Conservation (phyloP, 2,113 vertebrate species). For the Zosterops borbonicus region DNA sequence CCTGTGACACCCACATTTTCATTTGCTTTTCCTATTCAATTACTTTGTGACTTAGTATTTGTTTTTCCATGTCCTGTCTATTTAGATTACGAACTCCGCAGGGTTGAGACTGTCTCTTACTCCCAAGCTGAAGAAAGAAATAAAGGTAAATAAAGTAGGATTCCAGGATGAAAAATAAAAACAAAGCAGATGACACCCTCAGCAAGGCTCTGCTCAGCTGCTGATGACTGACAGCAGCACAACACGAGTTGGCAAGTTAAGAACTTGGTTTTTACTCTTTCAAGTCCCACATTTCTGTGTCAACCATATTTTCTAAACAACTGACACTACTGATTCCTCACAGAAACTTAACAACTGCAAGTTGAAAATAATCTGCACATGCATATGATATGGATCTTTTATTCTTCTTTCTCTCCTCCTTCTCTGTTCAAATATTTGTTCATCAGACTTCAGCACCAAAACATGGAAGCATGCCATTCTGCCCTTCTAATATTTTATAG, state of each 20-base stretch:
- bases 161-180: neutral
- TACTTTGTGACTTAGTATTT: neutral
- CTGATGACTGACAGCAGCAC: neutral
- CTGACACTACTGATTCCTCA: neutral
- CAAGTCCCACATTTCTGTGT: slow-evolving; percentile 10
- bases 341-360: neutral
- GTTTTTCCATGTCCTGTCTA: neutral
- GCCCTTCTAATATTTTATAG: slow-evolving; percentile 4
- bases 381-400: slow-evolving; percentile 7
- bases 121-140: neutral
- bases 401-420: neutral
- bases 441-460: neutral
- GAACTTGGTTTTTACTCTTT: neutral
- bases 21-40: neutral
- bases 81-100: neutral
- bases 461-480: neutral
- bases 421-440: slow-evolving; percentile 21
- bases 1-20: neutral
- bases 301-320: neutral
- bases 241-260: neutral
- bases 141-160: neutral
- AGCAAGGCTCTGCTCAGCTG: neutral
- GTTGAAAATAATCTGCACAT: neutral
- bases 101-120: neutral
- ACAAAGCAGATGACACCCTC: neutral